phyloP scores from a whole-genome alignment of 2,797 vertebrate species.

The Periophthalmus magnuspinnatus region DNA sequence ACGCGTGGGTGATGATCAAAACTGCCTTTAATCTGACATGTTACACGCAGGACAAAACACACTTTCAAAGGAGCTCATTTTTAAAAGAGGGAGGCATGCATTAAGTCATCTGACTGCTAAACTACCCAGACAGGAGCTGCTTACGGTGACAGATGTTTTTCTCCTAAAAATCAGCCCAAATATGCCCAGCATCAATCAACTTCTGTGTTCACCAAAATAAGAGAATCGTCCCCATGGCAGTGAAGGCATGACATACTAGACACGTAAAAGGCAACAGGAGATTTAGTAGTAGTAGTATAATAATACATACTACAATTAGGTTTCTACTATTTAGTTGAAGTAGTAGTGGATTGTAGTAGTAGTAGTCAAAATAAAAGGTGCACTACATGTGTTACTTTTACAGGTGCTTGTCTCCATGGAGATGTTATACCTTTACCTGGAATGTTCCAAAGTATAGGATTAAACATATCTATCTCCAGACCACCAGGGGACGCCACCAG shows the following conservation, averaged over 20 bases:
- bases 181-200: slow-evolving; percentile 67
- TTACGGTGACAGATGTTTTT: slow-evolving; percentile 60
- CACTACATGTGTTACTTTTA: too few species aligned
- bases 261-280: neutral
- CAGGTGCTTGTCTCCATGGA: too few species aligned
- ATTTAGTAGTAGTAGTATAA: neutral
- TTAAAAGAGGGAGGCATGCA: slow-evolving; percentile 30
- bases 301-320: too few species aligned
- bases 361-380: too few species aligned
- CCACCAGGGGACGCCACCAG: too few species aligned
- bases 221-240: neutral
- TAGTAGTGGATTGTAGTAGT: neutral
- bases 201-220: slow-evolving; percentile 71
- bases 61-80: slow-evolving; percentile 33
- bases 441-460: too few species aligned
- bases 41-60: slow-evolving; percentile 34
- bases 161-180: slow-evolving; percentile 59
- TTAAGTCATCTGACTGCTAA: slow-evolving; percentile 51
- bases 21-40: slow-evolving; percentile 42
- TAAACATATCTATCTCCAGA: too few species aligned
- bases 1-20: slow-evolving; percentile 58
- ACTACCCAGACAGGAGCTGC: slow-evolving; percentile 48
- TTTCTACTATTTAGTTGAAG: too few species aligned
- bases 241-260: neutral
- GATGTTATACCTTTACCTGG: too few species aligned